Conservation (phyloP, 2,797 vertebrate species). For the Chaetodon trifasciatus region DNA sequence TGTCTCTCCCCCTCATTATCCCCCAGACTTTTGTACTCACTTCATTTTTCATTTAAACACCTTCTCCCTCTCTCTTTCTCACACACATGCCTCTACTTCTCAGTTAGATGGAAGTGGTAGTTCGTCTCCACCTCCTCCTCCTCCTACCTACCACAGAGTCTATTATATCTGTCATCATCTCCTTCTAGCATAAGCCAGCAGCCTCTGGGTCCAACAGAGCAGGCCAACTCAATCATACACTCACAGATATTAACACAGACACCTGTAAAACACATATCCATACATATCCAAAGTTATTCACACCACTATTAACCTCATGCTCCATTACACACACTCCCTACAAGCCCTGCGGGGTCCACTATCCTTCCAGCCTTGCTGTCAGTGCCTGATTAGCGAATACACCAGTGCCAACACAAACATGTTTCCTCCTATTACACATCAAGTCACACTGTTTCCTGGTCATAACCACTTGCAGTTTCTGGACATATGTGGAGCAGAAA, state of each 20-base stretch:
- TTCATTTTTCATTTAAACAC: slow-evolving; percentile 73
- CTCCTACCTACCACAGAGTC: slow-evolving; percentile 74
- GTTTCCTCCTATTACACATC: slow-evolving; percentile 65
- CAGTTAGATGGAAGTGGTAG: slow-evolving; percentile 59
- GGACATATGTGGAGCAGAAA: slow-evolving; percentile 9
- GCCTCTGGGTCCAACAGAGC: slow-evolving; percentile 52
- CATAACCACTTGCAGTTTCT: slow-evolving; percentile 49
- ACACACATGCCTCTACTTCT: slow-evolving; percentile 37
- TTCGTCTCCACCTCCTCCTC: slow-evolving; percentile 51
- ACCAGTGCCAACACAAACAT: slow-evolving; percentile 70
- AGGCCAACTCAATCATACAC: slow-evolving; percentile 64
- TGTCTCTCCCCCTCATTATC: slow-evolving; percentile 24
- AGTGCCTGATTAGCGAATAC: slow-evolving; percentile 69
- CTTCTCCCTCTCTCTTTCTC: slow-evolving; percentile 39
- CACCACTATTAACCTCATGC: slow-evolving; percentile 41
- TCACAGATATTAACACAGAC: slow-evolving; percentile 52
- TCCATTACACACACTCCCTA: background rate
- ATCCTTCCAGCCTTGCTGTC: slow-evolving; percentile 62
- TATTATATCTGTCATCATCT: slow-evolving; percentile 74
- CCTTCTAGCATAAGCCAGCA: slow-evolving; percentile 57
- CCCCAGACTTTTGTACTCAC: slow-evolving; percentile 34
- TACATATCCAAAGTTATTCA: slow-evolving; percentile 43
- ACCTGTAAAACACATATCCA: slow-evolving; percentile 65
- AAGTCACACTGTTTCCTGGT: slow-evolving; percentile 57
- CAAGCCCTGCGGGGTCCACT: slow-evolving; percentile 14